These are phyloP conservation scores for Brachionichthys hirsutus DNA, from an alignment of 2,113 vertebrate genomes.

Conservation along the genomic window DNA sequence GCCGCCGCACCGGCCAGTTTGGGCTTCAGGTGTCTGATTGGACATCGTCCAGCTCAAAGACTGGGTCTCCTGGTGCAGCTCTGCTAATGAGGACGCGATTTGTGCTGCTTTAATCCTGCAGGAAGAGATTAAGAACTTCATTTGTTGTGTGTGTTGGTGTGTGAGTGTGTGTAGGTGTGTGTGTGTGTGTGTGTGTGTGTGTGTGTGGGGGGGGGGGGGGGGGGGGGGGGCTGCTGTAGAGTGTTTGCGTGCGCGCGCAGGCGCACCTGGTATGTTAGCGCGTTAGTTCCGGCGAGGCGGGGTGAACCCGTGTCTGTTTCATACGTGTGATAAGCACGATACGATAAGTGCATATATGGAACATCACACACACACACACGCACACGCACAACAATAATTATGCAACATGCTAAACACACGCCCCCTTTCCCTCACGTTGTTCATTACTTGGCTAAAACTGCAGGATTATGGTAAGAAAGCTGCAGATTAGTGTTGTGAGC, in stretches of 20 bases:
- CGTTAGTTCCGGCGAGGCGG: slow-evolving; percentile 20
- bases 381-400: slow-evolving; percentile 39
- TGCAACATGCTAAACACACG: slow-evolving; percentile 49
- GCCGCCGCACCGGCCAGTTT: slow-evolving; percentile 31
- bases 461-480: slow-evolving; percentile 63
- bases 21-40: no score
- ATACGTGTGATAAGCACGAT: slow-evolving; percentile 11
- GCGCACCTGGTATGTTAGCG: slow-evolving; percentile 14
- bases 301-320: slow-evolving; percentile 1
- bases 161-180: no score
- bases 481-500: slow-evolving; percentile 55
- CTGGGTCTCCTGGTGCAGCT: slow-evolving; percentile 16
- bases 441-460: slow-evolving; percentile 70
- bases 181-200: no score
- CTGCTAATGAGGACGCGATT: slow-evolving; percentile 42
- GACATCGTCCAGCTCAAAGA: slow-evolving; percentile 48
- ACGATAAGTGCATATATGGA: slow-evolving; percentile 30
- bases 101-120: slow-evolving; percentile 5
- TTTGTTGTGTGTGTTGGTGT: slow-evolving; percentile 41
- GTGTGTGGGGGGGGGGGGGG: no score
- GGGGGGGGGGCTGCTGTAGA: no score
- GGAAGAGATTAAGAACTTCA: slow-evolving; percentile 37
- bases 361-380: slow-evolving; percentile 12
- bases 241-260: no score
- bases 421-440: slow-evolving; percentile 46